Evolutionary conservation across 2,888 invertebrate species (phyloP), one percentile per base, ranked within the genome.

Genomic region (Mylabris sibirica): DNA sequence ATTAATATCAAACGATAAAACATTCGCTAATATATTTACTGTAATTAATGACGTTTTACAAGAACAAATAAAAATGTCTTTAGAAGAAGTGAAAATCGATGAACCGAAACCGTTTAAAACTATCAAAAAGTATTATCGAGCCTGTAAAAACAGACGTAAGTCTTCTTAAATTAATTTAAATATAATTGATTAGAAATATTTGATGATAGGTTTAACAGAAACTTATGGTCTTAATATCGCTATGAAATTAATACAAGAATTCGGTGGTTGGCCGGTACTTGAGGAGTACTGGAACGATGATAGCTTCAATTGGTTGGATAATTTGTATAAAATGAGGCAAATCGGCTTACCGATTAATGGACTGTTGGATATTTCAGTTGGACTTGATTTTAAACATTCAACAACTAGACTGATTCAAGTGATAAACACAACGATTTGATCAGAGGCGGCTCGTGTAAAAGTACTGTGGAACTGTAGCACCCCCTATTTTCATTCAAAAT

Each of bases 261-360:
- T 98, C 20, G 97, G 98, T 0, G 97, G 97, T 3, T 98, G 97
- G 97, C 98, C 98, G 0, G 92, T 95, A 20, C 86, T 97, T 30
- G 92, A 92, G 72, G 84, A 84, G 3, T 76, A 77, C 60, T 67
- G 70, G 2, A 85, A 85, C 83, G 77, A 81, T 61, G 73, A 74
- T 5, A 24, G n/a, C 2, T 76, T 71, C 61, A 60, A 70, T 26
- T 77, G 77, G 77, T 59, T 66, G 3, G 59, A 74, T 5, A 64
- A 64, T 22, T 60, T 74, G 8, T 35, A 38, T 11, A 30, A 64
- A n/a, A 65, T 75, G 26, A 62, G 72, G n/a, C 60, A 72, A 9
- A 64, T 59, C 0, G 78, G 78, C 9, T 73, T 75, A 34, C 67
- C 67, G 12, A 68, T 74, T 24, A 74, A 72, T 64, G 72, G 70